Percentiles rank a stretch among this genome's conserved stretches.
Evolutionary conservation across 2,888 invertebrate genomes (phyloP).

Genomic region (Plebejus melissa): DNA sequence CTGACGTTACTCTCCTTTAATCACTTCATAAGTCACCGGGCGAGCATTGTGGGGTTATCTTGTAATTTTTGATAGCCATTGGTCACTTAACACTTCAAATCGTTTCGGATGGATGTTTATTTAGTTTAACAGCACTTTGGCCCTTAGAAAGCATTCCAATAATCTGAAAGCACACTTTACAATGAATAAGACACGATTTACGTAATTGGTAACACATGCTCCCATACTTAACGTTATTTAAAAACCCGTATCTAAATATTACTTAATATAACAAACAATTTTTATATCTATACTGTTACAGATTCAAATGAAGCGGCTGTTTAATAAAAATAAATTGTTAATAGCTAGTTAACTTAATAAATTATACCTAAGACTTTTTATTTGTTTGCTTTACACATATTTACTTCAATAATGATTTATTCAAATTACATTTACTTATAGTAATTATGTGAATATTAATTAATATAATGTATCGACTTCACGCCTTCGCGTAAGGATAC

Average conservation of each 20-base stretch:
- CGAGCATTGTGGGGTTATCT: conserved; percentile 69
- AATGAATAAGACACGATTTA: conserved; percentile 72
- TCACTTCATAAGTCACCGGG: conserved; percentile 75
- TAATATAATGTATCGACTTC: too few relatives aligned
- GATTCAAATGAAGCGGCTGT: not conserved
- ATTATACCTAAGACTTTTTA: too few relatives aligned
- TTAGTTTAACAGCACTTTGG: conserved; percentile 70
- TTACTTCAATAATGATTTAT: too few relatives aligned
- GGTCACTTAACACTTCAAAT: conserved; percentile 77
- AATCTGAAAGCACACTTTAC: conserved; percentile 70
- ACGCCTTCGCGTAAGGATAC: too few relatives aligned
- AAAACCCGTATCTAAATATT: not conserved
- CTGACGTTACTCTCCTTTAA: conserved; percentile 58
- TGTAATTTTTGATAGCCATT: conserved; percentile 76
- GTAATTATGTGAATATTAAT: too few relatives aligned
- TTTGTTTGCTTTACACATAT: too few relatives aligned
- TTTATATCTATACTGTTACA: not conserved
- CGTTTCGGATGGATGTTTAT: conserved; percentile 69
- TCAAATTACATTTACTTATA: too few relatives aligned
- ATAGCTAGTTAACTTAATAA: too few relatives aligned
- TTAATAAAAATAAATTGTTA: too few relatives aligned
- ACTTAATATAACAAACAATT: conserved; percentile 11
- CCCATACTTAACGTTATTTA: conserved; percentile 23
- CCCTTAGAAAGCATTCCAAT: conserved; percentile 71
- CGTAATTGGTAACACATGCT: conserved; percentile 52